Conservation (phyloP, 2,797 vertebrate genomes). For the Oreochromis grahami region DNA sequence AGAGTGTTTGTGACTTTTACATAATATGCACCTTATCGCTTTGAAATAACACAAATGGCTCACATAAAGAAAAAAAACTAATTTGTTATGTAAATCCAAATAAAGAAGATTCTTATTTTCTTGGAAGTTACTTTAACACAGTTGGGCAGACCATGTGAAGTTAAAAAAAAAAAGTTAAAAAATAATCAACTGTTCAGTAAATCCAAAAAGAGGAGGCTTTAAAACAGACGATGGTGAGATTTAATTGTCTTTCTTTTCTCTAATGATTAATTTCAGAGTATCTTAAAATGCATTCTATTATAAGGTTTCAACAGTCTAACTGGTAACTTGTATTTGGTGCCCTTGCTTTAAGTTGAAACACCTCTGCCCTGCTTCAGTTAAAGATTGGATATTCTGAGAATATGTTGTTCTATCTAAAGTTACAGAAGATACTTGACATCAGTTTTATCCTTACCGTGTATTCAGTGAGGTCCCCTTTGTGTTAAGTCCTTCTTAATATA, state of each 20-base stretch:
- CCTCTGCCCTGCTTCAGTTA: neutral
- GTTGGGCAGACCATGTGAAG: rapidly evolving
- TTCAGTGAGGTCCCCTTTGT: neutral
- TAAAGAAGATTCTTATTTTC: neutral
- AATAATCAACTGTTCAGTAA: rapidly evolving
- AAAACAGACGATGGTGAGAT: neutral
- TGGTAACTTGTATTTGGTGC: neutral
- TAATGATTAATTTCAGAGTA: neutral
- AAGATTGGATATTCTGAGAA: neutral
- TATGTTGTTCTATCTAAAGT: neutral
- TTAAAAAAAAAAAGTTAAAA: neutral
- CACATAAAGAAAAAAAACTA: rapidly evolving
- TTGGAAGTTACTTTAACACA: neutral
- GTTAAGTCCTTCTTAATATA: neutral
- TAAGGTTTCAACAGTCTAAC: neutral
- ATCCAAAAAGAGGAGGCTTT: neutral
- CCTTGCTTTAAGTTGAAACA: neutral
- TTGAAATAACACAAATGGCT: neutral
- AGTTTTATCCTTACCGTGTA: neutral
- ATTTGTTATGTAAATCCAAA: neutral
- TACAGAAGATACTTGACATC: neutral
- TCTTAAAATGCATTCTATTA: neutral
- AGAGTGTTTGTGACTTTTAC: neutral
- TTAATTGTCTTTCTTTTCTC: neutral
- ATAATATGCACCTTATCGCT: neutral